A percentile compares a stretch with the other conserved stretches of the same genome.
Evolutionary conservation across 2,888 invertebrate species (phyloP).

Genomic region (Prenolepis imparis): DNA sequence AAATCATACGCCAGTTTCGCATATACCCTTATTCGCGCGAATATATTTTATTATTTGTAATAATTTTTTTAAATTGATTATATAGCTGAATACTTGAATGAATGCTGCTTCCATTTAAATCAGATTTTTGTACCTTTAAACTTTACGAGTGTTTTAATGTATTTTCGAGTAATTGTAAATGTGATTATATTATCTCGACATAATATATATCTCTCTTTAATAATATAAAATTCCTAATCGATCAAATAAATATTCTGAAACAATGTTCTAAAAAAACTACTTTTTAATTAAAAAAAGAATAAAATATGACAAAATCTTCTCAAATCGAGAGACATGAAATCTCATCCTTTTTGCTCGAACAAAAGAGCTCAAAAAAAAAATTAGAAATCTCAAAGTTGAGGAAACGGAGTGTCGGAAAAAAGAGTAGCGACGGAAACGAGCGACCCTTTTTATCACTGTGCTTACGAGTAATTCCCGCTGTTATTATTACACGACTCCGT

Average conservation of each 20-base stretch:
- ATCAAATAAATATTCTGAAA: not conserved
- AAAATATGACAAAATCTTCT: not conserved
- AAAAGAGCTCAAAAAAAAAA: not conserved
- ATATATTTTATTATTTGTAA: not conserved
- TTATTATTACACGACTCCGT: conserved; percentile 26
- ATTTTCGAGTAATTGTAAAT: not conserved
- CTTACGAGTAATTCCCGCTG: conserved; percentile 30
- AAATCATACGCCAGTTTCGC: not conserved
- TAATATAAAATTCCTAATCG: not conserved
- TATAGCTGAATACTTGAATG: not conserved
- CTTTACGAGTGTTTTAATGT: not conserved
- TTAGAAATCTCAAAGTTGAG: not conserved
- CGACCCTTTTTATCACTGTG: conserved; percentile 21
- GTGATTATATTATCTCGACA: not conserved
- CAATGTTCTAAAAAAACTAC: not conserved
- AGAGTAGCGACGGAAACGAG: not conserved
- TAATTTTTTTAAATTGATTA: not conserved
- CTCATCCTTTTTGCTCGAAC: not conserved
- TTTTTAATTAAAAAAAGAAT: not conserved
- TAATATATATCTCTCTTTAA: not conserved
- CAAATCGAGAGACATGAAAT: not conserved
- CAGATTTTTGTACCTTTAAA: not conserved
- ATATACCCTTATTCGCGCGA: not conserved
- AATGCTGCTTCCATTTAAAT: not conserved
- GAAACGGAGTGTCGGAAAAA: not conserved